Evolutionary conservation across 2,113 vertebrate species (phyloP).

Genomic region (Fregetta grallaria): DNA sequence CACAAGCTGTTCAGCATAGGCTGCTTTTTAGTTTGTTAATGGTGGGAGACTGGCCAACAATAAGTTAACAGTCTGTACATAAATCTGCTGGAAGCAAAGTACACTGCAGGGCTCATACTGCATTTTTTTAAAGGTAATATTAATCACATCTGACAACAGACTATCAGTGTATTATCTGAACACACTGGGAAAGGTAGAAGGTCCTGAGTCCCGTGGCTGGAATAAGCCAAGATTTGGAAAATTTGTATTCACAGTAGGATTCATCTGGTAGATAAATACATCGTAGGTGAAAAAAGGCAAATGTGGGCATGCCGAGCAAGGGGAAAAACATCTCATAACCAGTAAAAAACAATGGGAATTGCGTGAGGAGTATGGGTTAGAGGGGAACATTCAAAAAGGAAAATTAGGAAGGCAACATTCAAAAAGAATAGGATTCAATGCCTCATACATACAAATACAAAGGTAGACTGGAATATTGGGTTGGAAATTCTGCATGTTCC

Average conservation of each 20-base stretch:
- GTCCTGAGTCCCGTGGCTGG: background rate
- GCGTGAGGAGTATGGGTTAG: background rate
- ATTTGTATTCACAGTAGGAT: background rate
- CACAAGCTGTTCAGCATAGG: background rate
- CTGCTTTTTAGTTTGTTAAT: background rate
- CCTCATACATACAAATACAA: background rate
- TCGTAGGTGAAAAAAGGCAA: background rate
- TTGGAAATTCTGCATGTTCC: background rate
- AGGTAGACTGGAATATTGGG: background rate
- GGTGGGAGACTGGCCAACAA: background rate
- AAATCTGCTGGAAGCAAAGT: background rate
- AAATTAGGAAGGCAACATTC: background rate
- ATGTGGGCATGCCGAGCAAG: background rate
- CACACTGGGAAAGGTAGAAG: background rate
- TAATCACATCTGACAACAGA: background rate
- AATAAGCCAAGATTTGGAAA: background rate
- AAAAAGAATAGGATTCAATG: background rate
- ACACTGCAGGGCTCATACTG: background rate
- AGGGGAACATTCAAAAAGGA: background rate
- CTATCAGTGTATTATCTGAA: background rate
- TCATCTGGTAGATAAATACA: background rate
- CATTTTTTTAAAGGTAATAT: background rate
- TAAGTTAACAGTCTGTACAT: background rate
- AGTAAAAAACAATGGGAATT: background rate
- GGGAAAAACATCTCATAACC: background rate